phyloP scores from a whole-genome alignment of 2,797 vertebrate genomes.

The Pygocentrus nattereri region DNA sequence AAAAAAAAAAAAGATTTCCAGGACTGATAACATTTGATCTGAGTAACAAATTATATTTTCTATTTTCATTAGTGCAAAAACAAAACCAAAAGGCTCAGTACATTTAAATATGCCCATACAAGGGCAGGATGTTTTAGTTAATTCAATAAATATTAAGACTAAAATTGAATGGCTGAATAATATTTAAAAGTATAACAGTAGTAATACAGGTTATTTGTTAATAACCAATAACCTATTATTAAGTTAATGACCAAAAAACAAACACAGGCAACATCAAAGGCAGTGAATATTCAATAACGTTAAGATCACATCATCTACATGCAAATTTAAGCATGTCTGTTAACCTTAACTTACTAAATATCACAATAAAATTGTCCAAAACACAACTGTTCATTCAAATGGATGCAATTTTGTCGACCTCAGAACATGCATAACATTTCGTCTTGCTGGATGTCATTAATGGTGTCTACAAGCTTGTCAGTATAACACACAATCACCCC shows the following conservation, averaged over 20 bases:
- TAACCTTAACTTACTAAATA: background rate
- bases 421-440: constrained; percentile 24
- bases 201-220: background rate
- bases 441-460: background rate
- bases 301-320: background rate
- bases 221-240: background rate
- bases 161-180: background rate
- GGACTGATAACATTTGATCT: background rate
- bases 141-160: background rate
- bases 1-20: too few species aligned
- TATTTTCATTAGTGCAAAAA: constrained; percentile 1
- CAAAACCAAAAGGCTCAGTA: background rate
- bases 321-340: background rate
- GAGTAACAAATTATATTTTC: background rate
- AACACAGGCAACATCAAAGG: background rate
- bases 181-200: background rate
- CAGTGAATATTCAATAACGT: background rate
- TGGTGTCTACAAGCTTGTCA: background rate
- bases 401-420: constrained; percentile 23
- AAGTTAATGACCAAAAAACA: too few species aligned
- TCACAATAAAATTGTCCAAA: constrained; percentile 2
- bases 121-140: too few species aligned
- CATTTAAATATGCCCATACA: too few species aligned
- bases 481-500: constrained; percentile 40
- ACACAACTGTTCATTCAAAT: background rate